A percentile compares a stretch with the other conserved stretches of the same genome.
Conservation (phyloP, 1,140 invertebrate genomes). For the Aricia agestis region DNA sequence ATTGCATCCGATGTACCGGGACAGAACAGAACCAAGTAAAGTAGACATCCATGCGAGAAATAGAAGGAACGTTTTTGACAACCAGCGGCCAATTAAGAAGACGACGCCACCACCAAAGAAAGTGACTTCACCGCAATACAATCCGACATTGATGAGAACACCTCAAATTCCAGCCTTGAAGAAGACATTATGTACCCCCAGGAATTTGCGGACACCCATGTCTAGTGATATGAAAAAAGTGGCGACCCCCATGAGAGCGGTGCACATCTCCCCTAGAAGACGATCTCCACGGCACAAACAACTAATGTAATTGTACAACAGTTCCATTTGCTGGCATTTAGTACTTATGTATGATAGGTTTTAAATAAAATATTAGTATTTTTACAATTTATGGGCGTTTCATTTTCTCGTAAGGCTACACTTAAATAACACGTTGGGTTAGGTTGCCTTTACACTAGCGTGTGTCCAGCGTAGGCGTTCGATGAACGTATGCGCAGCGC, state of each 20-base stretch:
- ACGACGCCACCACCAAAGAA: conserved; percentile 49
- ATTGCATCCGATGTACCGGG: background rate
- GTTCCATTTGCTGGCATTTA: conserved; percentile 13
- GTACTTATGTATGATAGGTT: conserved; percentile 12
- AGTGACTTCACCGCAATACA: conserved; percentile 49
- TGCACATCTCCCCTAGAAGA: conserved; percentile 62
- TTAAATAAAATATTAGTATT: background rate
- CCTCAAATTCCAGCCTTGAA: conserved; percentile 53
- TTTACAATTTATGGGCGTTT: background rate
- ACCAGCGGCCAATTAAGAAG: conserved; percentile 42
- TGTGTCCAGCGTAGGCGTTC: too few species aligned
- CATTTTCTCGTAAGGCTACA: background rate
- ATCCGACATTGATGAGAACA: conserved; percentile 33
- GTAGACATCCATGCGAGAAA: conserved; percentile 19
- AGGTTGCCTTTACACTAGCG: too few species aligned
- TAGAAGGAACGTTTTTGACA: conserved; percentile 32
- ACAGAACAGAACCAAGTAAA: conserved; percentile 8
- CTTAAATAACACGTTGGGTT: too few species aligned
- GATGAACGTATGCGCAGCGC: too few species aligned
- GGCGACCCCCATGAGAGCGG: conserved; percentile 57
- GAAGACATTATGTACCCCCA: conserved; percentile 52
- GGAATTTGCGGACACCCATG: conserved; percentile 42
- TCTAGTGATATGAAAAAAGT: conserved; percentile 43
- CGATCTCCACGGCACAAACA: conserved; percentile 59
- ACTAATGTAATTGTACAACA: conserved; percentile 28